Percentiles rank a stretch among this genome's conserved stretches.
Evolutionary conservation across 2,888 invertebrate species (phyloP).

Genomic region (Pyrochroa serraticornis): DNA sequence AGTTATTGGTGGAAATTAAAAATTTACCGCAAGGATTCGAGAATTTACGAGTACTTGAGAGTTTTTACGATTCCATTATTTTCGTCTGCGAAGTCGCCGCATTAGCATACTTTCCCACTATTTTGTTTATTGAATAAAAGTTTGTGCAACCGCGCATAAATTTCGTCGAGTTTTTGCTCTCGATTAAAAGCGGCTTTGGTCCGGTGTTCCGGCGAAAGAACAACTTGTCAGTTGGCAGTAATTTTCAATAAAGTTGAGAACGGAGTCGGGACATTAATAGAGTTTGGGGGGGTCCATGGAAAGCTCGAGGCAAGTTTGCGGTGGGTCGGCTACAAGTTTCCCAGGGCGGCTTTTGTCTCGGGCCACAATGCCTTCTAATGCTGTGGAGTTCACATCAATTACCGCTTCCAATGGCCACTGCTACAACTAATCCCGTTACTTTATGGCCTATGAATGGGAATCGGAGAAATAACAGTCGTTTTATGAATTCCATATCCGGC

Average conservation of each 20-base stretch:
- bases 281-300: constrained; percentile 20
- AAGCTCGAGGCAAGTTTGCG: constrained; percentile 24
- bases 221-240: constrained; percentile 22
- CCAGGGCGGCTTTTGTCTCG: constrained; percentile 29
- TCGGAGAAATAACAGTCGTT: constrained; percentile 37
- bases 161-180: neutral
- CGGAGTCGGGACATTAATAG: constrained; percentile 26
- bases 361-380: constrained; percentile 28
- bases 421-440: constrained; percentile 34
- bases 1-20: constrained; percentile 15
- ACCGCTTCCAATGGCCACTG: constrained; percentile 31
- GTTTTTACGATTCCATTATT: constrained; percentile 17
- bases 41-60: constrained; percentile 8
- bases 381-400: constrained; percentile 29
- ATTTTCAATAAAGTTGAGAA: constrained; percentile 27
- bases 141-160: too few species aligned
- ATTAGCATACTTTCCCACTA: constrained; percentile 12
- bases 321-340: constrained; percentile 28
- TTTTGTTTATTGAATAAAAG: neutral
- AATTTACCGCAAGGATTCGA: constrained; percentile 15
- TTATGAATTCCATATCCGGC: constrained; percentile 32
- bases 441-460: constrained; percentile 32
- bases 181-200: constrained; percentile 5
- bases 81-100: constrained; percentile 7
- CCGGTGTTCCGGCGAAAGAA: constrained; percentile 4